Conservation (phyloP, 2,113 vertebrate species). For the Speoplatyrhinus poulsoni region DNA sequence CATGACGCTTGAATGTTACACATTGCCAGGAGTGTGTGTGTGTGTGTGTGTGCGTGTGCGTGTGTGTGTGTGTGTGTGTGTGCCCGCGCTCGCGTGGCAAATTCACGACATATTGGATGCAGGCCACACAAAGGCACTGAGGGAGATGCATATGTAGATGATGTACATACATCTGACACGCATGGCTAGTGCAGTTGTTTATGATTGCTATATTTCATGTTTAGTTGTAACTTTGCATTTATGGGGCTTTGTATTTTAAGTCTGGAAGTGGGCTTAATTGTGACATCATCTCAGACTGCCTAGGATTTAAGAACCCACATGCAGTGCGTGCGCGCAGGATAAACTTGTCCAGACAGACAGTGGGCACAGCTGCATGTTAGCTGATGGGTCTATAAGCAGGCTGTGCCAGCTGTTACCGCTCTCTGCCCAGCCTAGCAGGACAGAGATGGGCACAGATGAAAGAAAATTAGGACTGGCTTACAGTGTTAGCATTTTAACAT, state of each 20-base stretch:
- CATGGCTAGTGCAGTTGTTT: slow-evolving; percentile 20
- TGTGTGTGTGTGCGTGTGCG: slow-evolving; percentile 14
- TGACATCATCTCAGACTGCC: not conserved
- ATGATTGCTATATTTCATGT: not conserved
- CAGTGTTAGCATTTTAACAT: no score
- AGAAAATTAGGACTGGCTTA: no score
- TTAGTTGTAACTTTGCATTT: not conserved
- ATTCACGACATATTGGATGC: not conserved
- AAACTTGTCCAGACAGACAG: no score
- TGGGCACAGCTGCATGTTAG: no score
- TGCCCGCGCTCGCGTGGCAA: slow-evolving; percentile 32
- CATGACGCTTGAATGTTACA: slow-evolving; percentile 25
- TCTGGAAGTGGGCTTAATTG: no score
- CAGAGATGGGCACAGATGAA: no score
- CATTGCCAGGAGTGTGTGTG: slow-evolving; percentile 1
- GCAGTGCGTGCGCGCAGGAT: no score
- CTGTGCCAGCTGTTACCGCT: no score
- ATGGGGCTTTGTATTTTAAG: not conserved
- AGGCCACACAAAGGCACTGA: slow-evolving; percentile 9
- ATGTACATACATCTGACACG: not conserved
- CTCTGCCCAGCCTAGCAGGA: no score
- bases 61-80: not conserved
- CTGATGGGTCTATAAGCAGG: no score
- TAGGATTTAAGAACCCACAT: no score
- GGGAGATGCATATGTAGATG: not conserved